These are phyloP conservation scores for Mustela lutreola DNA, from an alignment of 2,113 vertebrate genomes.

Conservation along the genomic window DNA sequence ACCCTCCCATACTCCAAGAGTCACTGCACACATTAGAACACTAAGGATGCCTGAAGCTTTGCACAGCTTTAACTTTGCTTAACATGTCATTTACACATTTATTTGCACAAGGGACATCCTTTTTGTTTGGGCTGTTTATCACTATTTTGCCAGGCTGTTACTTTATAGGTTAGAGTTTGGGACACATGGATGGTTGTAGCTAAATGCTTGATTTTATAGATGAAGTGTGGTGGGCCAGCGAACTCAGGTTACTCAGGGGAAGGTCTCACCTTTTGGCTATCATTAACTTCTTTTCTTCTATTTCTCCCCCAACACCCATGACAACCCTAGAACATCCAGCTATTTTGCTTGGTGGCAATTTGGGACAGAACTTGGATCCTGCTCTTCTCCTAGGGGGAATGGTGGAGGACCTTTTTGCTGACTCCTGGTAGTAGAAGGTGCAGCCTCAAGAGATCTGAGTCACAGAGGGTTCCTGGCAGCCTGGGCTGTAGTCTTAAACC, in stretches of 20 bases:
- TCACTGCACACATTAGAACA: background rate
- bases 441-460: background rate
- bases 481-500: background rate
- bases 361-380: background rate
- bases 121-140: background rate
- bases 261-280: no score
- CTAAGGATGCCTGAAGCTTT: background rate
- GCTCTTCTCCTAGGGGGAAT: background rate
- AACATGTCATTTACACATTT: background rate
- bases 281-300: background rate
- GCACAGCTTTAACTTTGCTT: background rate
- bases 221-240: background rate
- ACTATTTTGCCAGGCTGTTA: background rate
- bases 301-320: background rate
- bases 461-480: no score
- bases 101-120: rapidly evolving
- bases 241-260: no score
- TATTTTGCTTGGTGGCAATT: background rate
- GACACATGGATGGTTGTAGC: background rate
- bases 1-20: background rate
- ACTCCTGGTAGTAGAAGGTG: background rate
- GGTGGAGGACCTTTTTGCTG: background rate
- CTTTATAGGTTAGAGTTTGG: background rate
- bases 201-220: background rate
- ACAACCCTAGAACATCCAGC: background rate